Evolutionary conservation across 2,888 invertebrate genomes (phyloP).

Genomic region (Sinohyriopsis cumingii): DNA sequence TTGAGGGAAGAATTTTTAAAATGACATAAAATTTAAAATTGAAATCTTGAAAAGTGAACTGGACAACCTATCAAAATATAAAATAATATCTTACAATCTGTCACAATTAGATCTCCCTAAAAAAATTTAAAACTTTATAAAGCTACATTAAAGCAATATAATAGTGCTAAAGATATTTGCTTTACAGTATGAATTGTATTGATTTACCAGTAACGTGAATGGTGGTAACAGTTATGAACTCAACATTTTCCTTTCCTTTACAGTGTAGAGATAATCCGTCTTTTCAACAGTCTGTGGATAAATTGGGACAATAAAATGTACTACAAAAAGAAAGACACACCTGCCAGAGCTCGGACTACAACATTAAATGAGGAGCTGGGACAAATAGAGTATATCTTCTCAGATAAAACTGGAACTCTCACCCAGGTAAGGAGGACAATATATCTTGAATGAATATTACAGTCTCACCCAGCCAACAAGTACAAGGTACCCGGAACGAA

Average conservation of each 20-base stretch:
- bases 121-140: too few relatives aligned
- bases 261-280: slow-evolving; percentile 91
- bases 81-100: too few relatives aligned
- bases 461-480: slow-evolving; percentile 81
- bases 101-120: too few relatives aligned
- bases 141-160: too few relatives aligned
- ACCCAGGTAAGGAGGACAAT: slow-evolving; percentile 78
- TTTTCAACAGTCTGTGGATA: slow-evolving; percentile 97
- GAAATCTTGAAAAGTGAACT: too few relatives aligned
- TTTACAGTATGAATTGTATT: background rate
- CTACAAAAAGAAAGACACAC: slow-evolving; percentile 89
- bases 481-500: too few relatives aligned
- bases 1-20: too few relatives aligned
- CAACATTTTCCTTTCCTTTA: slow-evolving; percentile 22
- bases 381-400: slow-evolving; percentile 99
- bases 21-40: too few relatives aligned
- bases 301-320: slow-evolving; percentile 99
- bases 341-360: slow-evolving; percentile 96
- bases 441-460: too few relatives aligned
- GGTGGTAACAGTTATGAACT: background rate
- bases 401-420: slow-evolving; percentile 98
- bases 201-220: too few relatives aligned
- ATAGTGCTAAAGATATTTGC: background rate
- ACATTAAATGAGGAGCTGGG: slow-evolving; percentile 99
- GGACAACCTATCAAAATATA: too few relatives aligned